Percentiles rank a stretch among this genome's conserved stretches.
Evolutionary conservation across 2,797 vertebrate genomes (phyloP).

Genomic region (Mus caroli): DNA sequence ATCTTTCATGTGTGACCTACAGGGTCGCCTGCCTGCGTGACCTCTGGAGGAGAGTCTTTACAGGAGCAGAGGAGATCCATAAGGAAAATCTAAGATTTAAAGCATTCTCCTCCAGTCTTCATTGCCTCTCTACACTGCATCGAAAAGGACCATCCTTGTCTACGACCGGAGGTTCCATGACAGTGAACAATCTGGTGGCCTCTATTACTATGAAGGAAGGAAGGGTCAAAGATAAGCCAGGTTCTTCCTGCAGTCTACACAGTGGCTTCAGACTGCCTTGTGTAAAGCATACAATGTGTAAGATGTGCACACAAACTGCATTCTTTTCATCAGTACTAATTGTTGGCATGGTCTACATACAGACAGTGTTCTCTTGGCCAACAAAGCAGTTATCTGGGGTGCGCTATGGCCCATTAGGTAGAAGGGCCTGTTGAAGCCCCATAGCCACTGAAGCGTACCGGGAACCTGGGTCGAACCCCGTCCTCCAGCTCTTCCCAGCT

Average conservation of each 20-base stretch:
- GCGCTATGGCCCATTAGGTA: neutral
- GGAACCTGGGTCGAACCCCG: rapidly evolving
- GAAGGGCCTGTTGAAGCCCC: neutral
- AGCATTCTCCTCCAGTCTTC: too few species aligned
- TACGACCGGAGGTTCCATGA: too few species aligned
- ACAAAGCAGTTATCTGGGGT: too few species aligned
- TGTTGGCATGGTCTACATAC: too few species aligned
- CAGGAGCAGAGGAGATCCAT: too few species aligned
- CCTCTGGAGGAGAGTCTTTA: neutral
- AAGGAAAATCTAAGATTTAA: neutral
- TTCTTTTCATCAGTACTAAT: neutral
- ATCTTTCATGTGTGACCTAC: neutral
- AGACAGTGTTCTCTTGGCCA: neutral
- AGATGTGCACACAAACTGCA: neutral
- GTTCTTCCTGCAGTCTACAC: neutral
- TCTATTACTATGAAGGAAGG: neutral
- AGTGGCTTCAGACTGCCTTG: neutral
- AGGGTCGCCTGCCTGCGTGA: neutral
- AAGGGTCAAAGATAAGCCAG: neutral
- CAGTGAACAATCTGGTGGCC: rapidly evolving
- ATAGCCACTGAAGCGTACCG: rapidly evolving
- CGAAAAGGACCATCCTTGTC: neutral
- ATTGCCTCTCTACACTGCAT: neutral
- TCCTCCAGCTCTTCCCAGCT: neutral
- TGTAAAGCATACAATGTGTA: neutral